Evolutionary conservation across 2,113 vertebrate genomes (phyloP).

Genomic region (Peromyscus leucopus): DNA sequence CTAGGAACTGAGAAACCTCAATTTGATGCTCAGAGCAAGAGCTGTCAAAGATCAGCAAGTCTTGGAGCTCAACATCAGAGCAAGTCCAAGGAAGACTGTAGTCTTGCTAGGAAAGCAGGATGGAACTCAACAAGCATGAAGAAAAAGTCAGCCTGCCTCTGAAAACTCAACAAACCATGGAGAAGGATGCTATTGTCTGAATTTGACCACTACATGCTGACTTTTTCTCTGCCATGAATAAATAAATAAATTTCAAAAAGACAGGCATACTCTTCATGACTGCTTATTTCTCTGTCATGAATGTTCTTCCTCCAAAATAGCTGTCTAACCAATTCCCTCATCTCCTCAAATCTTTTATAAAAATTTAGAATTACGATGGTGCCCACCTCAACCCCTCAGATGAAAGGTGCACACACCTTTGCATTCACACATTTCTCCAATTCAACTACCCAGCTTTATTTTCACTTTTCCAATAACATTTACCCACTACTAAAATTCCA

Average conservation of each 20-base stretch:
- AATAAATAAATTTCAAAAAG: conserved; percentile 1
- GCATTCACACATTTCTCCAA: neutral
- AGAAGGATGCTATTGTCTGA: neutral
- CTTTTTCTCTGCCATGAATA: conserved; percentile 26
- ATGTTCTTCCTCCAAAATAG: neutral
- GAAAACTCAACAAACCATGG: neutral
- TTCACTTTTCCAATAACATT: neutral
- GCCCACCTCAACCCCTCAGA: neutral
- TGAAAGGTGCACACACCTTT: neutral
- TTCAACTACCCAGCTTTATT: neutral
- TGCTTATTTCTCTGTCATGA: neutral
- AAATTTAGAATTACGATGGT: neutral
- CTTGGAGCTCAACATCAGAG: neutral
- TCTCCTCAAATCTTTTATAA: neutral
- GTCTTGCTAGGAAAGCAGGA: neutral
- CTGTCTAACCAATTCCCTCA: neutral
- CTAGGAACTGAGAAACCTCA: neutral
- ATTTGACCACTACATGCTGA: neutral
- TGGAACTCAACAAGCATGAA: neutral
- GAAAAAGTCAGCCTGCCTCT: conserved; percentile 32
- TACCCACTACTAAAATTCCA: neutral
- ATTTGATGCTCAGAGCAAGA: neutral
- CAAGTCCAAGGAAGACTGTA: neutral
- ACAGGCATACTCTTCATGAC: neutral
- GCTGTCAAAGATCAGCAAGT: neutral